These are phyloP conservation scores for Parotocinclus haroldoi DNA, from an alignment of 2,797 vertebrate genomes.

Conservation along the genomic window DNA sequence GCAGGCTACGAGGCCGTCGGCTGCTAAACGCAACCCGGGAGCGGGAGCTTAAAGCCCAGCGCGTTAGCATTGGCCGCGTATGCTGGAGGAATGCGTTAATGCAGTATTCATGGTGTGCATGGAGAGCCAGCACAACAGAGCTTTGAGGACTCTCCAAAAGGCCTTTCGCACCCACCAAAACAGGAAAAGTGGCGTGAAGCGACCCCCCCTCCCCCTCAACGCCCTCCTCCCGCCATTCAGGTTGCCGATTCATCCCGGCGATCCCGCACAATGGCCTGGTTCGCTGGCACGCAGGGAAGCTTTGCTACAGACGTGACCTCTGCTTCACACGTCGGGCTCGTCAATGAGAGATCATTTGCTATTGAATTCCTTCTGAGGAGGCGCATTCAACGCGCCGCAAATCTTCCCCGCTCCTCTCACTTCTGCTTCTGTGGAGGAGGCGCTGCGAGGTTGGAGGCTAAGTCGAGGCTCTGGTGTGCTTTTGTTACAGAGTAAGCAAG, in stretches of 20 bases:
- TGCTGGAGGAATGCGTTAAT: constrained; percentile 57
- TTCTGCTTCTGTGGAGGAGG: constrained; percentile 20
- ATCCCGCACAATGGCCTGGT: constrained; percentile 27
- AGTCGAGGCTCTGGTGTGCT: constrained; percentile 17
- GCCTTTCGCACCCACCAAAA: constrained; percentile 44
- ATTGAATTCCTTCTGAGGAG: constrained; percentile 21
- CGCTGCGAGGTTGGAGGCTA: background rate
- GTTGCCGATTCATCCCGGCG: constrained; percentile 23
- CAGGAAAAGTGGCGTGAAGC: constrained; percentile 38
- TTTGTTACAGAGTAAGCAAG: constrained; percentile 20
- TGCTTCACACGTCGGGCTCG: constrained; percentile 19
- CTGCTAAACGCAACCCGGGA: constrained; percentile 22
- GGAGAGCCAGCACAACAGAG: constrained; percentile 65
- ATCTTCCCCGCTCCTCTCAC: background rate
- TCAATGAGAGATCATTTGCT: constrained; percentile 33
- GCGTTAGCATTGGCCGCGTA: constrained; percentile 57
- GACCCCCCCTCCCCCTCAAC: background rate
- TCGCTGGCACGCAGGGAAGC: constrained; percentile 26
- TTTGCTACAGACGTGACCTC: constrained; percentile 33
- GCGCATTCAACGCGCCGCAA: background rate
- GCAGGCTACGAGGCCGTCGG: constrained; percentile 31
- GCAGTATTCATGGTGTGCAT: constrained; percentile 74
- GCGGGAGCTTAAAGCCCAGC: constrained; percentile 39
- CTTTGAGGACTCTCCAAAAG: constrained; percentile 67
- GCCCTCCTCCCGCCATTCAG: constrained; percentile 1